These are phyloP conservation scores for Limnothrissa miodon DNA, from an alignment of 2,113 vertebrate species.

Conservation along the genomic window DNA sequence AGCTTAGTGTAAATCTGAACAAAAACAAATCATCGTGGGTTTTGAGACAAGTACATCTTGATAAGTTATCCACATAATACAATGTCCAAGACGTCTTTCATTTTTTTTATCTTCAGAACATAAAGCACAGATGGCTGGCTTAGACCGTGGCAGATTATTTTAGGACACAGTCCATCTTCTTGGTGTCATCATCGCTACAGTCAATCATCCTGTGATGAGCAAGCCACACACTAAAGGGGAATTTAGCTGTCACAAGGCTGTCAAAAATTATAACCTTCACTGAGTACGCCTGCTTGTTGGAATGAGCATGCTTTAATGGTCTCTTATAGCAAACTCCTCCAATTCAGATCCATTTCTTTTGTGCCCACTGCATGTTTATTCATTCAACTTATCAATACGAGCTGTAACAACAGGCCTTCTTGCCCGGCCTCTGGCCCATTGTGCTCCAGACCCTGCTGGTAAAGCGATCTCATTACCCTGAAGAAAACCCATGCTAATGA, in stretches of 20 bases:
- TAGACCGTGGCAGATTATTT: not conserved
- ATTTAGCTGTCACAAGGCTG: not conserved
- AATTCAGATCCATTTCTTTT: not conserved
- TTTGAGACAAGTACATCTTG: not conserved
- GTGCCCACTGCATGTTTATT: not conserved
- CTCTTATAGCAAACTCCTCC: not conserved
- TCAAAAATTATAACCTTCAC: not conserved
- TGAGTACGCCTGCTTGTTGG: not conserved
- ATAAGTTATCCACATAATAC: not conserved
- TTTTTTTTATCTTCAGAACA: not conserved
- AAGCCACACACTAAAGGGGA: not conserved
- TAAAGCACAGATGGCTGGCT: not conserved
- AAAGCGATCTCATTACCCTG: constrained; percentile 23
- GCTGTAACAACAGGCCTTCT: not conserved
- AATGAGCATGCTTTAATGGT: not conserved
- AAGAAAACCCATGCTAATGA: constrained; percentile 12
- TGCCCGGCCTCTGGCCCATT: not conserved
- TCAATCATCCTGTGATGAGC: not conserved
- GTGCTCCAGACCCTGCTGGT: not conserved
- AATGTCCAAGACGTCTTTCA: not conserved
- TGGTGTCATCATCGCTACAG: not conserved
- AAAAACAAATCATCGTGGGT: not conserved
- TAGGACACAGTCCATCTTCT: not conserved
- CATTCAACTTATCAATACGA: not conserved
- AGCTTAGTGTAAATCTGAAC: not conserved